Evolutionary conservation across 2,113 vertebrate genomes (phyloP).

Genomic region (Trematomus loennbergii): DNA sequence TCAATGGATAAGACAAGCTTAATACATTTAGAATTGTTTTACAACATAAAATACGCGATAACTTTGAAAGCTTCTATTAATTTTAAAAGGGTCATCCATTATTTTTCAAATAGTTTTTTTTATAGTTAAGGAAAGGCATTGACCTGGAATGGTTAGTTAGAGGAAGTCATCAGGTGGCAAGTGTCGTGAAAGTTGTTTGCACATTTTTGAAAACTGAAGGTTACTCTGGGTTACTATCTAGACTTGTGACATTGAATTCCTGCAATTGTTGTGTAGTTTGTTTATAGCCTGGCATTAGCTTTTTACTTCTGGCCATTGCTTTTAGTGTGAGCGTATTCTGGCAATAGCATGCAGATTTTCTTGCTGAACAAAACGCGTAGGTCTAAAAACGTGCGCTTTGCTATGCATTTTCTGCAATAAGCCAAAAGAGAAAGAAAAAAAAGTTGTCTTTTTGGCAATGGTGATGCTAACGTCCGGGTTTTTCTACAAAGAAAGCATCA

Average conservation of each 20-base stretch:
- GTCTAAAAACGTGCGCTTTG: not conserved
- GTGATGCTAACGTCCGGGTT: not conserved
- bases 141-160: too few relatives aligned
- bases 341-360: not conserved
- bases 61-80: not conserved
- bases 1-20: not conserved
- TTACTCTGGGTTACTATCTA: too few relatives aligned
- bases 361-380: not conserved
- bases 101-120: too few relatives aligned
- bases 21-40: not conserved
- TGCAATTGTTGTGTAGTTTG: not conserved
- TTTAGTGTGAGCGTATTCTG: not conserved
- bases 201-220: too few relatives aligned
- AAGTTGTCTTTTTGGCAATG: not conserved
- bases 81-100: not conserved
- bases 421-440: not conserved
- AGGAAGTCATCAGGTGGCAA: too few relatives aligned
- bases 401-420: not conserved
- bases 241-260: not conserved
- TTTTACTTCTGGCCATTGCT: not conserved
- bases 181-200: too few relatives aligned
- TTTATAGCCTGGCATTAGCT: not conserved
- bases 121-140: too few relatives aligned
- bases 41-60: not conserved
- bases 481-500: not conserved